phyloP scores from a whole-genome alignment of 1,140 invertebrate genomes.

The Hypothenemus hampei region DNA sequence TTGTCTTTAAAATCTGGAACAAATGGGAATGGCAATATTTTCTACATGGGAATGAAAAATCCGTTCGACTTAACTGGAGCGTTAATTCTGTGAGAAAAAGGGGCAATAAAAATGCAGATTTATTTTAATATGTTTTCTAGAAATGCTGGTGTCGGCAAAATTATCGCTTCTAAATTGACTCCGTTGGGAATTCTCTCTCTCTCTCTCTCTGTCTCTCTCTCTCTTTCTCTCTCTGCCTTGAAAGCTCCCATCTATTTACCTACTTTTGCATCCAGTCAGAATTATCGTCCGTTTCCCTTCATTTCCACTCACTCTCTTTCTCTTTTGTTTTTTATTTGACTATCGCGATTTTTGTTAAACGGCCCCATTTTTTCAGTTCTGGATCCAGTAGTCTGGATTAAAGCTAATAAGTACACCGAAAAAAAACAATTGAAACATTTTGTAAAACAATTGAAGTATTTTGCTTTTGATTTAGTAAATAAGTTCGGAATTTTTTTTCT shows the following conservation, averaged over 20 bases:
- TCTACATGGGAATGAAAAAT: conserved; percentile 15
- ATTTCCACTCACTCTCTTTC: conserved; percentile 11
- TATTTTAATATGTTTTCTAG: conserved; percentile 27
- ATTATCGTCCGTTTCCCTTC: too few species aligned
- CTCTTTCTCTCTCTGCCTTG: too few species aligned
- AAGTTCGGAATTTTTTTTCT: too few species aligned
- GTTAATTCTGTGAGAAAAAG: conserved; percentile 23
- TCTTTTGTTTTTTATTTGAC: conserved; percentile 25
- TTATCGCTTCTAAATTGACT: conserved; percentile 26
- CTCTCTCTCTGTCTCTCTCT: too few species aligned
- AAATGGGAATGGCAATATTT: neutral
- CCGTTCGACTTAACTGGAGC: conserved; percentile 15
- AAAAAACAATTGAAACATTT: too few species aligned
- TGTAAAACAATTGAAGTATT: too few species aligned
- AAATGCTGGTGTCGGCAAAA: conserved; percentile 27
- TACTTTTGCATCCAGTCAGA: conserved; percentile 23
- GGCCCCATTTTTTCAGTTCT: too few species aligned
- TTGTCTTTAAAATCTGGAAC: neutral
- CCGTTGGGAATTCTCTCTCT: conserved; percentile 24
- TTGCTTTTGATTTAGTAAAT: too few species aligned
- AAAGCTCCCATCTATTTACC: conserved; percentile 27
- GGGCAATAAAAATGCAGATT: conserved; percentile 28
- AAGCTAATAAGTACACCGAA: too few species aligned
- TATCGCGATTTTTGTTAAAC: too few species aligned
- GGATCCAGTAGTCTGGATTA: too few species aligned